Conservation (phyloP, 1,140 invertebrate species). For the Radopholus similis region DNA sequence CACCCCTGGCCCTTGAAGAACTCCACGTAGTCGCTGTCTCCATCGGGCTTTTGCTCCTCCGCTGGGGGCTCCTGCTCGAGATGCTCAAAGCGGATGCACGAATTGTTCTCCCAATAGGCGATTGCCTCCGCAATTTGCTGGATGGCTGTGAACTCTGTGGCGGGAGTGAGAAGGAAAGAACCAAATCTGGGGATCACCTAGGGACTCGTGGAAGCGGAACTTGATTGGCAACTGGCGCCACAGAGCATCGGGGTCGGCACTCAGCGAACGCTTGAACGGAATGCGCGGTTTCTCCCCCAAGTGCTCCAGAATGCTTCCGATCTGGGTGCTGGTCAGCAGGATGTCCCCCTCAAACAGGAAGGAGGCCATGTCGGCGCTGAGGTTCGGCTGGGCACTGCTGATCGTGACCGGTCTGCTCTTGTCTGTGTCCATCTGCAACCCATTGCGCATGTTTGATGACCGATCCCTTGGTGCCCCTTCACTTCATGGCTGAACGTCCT, state of each 20-base stretch:
- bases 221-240: conserved; percentile 49
- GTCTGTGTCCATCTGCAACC: conserved; percentile 22
- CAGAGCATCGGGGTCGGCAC: conserved; percentile 47
- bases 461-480: not conserved
- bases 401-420: conserved; percentile 25
- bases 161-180: conserved; percentile 15
- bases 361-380: conserved; percentile 28
- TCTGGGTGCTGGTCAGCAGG: conserved; percentile 47
- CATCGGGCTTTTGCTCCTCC: conserved; percentile 34
- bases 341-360: conserved; percentile 56
- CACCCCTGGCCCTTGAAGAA: conserved; percentile 58
- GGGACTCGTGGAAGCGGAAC: conserved; percentile 54
- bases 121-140: conserved; percentile 53
- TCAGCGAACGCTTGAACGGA: conserved; percentile 30
- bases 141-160: conserved; percentile 48
- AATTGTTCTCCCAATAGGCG: conserved; percentile 53
- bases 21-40: conserved; percentile 53
- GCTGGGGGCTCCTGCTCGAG: conserved; percentile 31
- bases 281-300: not conserved
- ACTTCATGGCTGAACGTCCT: conserved; percentile 3
- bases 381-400: conserved; percentile 14
- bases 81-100: conserved; percentile 53
- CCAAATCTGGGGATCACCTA: conserved; percentile 25
- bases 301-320: conserved; percentile 39
- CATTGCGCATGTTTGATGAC: not conserved